A percentile compares a stretch with the other conserved stretches of the same genome.
Conservation (phyloP, 2,113 vertebrate species). For the Lasiurus cinereus region DNA sequence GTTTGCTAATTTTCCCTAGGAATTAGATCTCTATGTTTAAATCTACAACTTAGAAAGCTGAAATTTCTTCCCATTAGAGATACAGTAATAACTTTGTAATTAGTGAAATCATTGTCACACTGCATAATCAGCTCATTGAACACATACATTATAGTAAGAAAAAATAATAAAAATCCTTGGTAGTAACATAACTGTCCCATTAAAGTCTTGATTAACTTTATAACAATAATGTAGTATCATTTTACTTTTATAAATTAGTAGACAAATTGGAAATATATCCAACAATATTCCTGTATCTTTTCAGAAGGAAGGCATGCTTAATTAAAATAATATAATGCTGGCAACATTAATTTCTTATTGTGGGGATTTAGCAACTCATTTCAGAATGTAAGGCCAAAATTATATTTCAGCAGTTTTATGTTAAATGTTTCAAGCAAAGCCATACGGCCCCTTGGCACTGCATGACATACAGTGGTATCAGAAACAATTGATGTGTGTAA, state of each 20-base stretch:
- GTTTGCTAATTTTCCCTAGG: slow-evolving; percentile 64
- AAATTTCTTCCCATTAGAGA: slow-evolving; percentile 78
- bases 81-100: slow-evolving; percentile 86
- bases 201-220: slow-evolving; percentile 89
- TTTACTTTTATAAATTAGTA: slow-evolving; percentile 87
- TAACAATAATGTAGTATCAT: slow-evolving; percentile 84
- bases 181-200: slow-evolving; percentile 84
- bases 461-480: slow-evolving; percentile 58
- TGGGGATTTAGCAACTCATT: slow-evolving; percentile 64
- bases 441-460: slow-evolving; percentile 66
- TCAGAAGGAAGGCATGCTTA: slow-evolving; percentile 74
- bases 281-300: slow-evolving; percentile 73
- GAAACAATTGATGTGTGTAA: slow-evolving; percentile 78
- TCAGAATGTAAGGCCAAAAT: slow-evolving; percentile 70
- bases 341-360: slow-evolving; percentile 80
- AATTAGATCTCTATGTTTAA: slow-evolving; percentile 69
- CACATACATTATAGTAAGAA: slow-evolving; percentile 82
- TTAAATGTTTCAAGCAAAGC: slow-evolving; percentile 78
- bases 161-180: slow-evolving; percentile 77
- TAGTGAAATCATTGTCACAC: slow-evolving; percentile 84
- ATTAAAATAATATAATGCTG: slow-evolving; percentile 84
- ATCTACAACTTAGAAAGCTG: slow-evolving; percentile 74
- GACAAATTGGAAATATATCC: slow-evolving; percentile 84
- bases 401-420: slow-evolving; percentile 77
- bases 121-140: slow-evolving; percentile 86